These are phyloP conservation scores for Acrobasis consociella DNA, from an alignment of 2,888 invertebrate genomes.

Conservation along the genomic window DNA sequence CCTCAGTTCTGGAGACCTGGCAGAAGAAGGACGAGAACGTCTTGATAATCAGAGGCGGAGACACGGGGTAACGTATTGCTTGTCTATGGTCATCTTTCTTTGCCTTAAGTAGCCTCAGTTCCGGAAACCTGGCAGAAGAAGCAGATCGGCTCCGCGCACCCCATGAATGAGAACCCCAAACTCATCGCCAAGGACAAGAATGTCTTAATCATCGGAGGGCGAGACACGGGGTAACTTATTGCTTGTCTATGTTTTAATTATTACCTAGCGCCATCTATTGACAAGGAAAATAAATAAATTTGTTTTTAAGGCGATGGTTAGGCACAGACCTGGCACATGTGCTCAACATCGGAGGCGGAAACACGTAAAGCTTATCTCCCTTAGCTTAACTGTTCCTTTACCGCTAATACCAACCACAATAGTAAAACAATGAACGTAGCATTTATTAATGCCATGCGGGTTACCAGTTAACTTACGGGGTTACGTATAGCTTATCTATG, in stretches of 20 bases:
- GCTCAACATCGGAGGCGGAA: slow-evolving; percentile 82
- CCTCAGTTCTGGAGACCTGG: slow-evolving; percentile 94
- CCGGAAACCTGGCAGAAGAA: slow-evolving; percentile 98
- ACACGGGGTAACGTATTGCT: too few species aligned
- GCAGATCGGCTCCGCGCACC: slow-evolving; percentile 86
- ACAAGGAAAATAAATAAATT: too few species aligned
- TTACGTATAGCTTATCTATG: slow-evolving; percentile 31
- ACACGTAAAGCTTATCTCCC: slow-evolving; percentile 64
- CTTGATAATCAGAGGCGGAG: too few species aligned
- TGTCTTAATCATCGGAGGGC: slow-evolving; percentile 95
- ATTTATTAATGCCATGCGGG: too few species aligned
- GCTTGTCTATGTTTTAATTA: slow-evolving; percentile 59
- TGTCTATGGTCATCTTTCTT: too few species aligned
- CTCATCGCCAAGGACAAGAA: slow-evolving; percentile 96
- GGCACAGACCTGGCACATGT: too few species aligned
- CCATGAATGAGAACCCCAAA: slow-evolving; percentile 61
- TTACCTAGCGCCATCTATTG: too few species aligned
- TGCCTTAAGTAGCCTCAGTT: slow-evolving; percentile 85
- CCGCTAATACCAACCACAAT: too few species aligned
- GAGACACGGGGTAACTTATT: slow-evolving; percentile 88
- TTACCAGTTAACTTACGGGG: too few species aligned
- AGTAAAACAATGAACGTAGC: too few species aligned
- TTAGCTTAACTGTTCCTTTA: too few species aligned
- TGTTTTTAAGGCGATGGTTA: too few species aligned
- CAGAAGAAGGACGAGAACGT: slow-evolving; percentile 95